phyloP scores from a whole-genome alignment of 2,888 invertebrate species.

The Nymphalis urticae region DNA sequence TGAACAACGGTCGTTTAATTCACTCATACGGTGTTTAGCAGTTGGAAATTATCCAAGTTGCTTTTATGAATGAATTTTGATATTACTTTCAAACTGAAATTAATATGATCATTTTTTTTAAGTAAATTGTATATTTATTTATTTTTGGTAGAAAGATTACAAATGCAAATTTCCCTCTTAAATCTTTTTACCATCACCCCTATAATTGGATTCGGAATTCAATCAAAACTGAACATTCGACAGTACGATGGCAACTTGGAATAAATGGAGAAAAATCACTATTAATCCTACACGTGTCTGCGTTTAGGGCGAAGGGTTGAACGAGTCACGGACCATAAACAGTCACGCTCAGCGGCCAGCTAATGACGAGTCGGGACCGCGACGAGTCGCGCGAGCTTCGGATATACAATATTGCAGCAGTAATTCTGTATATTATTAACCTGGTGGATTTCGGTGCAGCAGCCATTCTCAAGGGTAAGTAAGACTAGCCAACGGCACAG shows the following conservation, averaged over 20 bases:
- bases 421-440: background rate
- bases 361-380: constrained; percentile 58
- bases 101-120: background rate
- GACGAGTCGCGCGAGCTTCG: constrained; percentile 40
- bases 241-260: constrained; percentile 34
- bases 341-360: constrained; percentile 72
- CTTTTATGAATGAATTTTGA: constrained; percentile 12
- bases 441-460: no score
- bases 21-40: constrained; percentile 36
- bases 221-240: constrained; percentile 34
- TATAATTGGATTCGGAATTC: constrained; percentile 29
- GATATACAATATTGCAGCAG: constrained; percentile 23
- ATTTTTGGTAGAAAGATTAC: background rate
- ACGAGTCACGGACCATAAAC: constrained; percentile 74
- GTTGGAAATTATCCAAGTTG: constrained; percentile 28
- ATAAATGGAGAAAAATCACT: constrained; percentile 66
- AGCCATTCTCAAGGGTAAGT: no score
- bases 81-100: constrained; percentile 1
- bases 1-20: constrained; percentile 39
- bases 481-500: no score
- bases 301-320: constrained; percentile 75
- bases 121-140: background rate
- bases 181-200: background rate
- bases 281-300: constrained; percentile 78
- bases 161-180: background rate